Evolutionary conservation across 1,140 invertebrate species (phyloP), one percentile per base, ranked within the genome.

Genomic region (Cydia pomonella): DNA sequence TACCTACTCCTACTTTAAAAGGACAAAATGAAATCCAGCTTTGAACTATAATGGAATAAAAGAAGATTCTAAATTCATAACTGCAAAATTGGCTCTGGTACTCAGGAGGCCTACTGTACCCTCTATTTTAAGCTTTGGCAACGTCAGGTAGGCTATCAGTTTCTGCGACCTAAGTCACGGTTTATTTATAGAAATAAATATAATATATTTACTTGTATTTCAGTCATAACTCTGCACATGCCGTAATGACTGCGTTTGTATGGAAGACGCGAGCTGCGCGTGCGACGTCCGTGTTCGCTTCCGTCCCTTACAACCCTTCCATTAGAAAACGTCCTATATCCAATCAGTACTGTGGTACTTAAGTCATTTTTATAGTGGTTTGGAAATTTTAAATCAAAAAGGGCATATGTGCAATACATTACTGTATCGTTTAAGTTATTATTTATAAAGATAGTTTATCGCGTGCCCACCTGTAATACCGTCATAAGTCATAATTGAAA

Each of bases 191-290:
- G 41, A 12, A 44, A 13, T 44, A 16, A 16, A 44, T 44, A 44
- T 44, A 44, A 44, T 44, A 44, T 44, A 38, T 38, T 38, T 38
- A 47, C 44, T 16, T 47, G 3, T 47, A 53, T 16, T 23, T 59
- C 21, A 59, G 10, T 23, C 1, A 59, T 59, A 59, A 23, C 23
- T 59, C 53, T 0, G 53, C 1, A 13, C 29, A 21, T 2, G 33
- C 64, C 10, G 33, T 69, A 69, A 69, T 69, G 23, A 9, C 3
- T 33, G 29, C 64, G 64, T 69, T 69, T 69, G 64, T 69, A 69
- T 69, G 64, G 27, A 7, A 59, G 53, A 69, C 64, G 64, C 64
- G 16, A 16, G 27, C 64, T 18, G 63, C 63, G 63, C 63, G 16
- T 25, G 63, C 63, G 63, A 29, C 63, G 27, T 33, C 27, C 64